phyloP scores from a whole-genome alignment of 2,113 vertebrate species.

The Ascaphus truei region DNA sequence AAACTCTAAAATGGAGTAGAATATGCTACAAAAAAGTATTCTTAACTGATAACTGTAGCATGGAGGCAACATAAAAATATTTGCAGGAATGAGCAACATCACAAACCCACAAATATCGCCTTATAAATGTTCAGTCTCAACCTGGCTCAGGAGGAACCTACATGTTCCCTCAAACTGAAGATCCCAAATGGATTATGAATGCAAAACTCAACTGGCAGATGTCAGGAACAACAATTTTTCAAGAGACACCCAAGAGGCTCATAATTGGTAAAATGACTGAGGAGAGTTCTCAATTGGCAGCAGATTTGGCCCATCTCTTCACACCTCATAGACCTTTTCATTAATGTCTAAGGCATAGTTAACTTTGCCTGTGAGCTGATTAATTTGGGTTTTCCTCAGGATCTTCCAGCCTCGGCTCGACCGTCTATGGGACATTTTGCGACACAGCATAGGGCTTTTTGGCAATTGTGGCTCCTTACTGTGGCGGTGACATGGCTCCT shows the following conservation, averaged over 20 bases:
- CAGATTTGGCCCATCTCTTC: background rate
- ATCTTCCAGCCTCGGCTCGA: slow-evolving; percentile 72
- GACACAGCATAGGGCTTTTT: slow-evolving; percentile 43
- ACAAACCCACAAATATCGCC: no score
- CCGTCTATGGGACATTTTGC: slow-evolving; percentile 53
- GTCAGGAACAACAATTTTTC: background rate
- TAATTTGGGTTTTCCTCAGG: slow-evolving; percentile 64
- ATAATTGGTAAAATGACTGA: background rate
- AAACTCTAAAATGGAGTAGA: no score
- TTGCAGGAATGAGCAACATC: no score
- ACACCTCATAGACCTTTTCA: slow-evolving; percentile 58
- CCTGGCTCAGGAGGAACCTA: background rate
- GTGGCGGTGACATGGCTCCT: slow-evolving; percentile 1
- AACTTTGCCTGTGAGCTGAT: slow-evolving; percentile 44
- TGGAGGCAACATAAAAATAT: no score
- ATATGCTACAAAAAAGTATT: no score
- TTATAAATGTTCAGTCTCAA: background rate
- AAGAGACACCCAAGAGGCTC: background rate
- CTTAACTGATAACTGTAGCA: no score
- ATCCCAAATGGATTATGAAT: background rate
- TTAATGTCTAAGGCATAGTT: slow-evolving; percentile 50
- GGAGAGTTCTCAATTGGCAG: background rate
- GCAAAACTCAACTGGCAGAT: background rate
- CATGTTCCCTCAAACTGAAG: background rate
- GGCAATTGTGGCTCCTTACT: slow-evolving; percentile 19